These are phyloP conservation scores for Mastacembelus armatus DNA, from an alignment of 2,797 vertebrate species.

Conservation along the genomic window DNA sequence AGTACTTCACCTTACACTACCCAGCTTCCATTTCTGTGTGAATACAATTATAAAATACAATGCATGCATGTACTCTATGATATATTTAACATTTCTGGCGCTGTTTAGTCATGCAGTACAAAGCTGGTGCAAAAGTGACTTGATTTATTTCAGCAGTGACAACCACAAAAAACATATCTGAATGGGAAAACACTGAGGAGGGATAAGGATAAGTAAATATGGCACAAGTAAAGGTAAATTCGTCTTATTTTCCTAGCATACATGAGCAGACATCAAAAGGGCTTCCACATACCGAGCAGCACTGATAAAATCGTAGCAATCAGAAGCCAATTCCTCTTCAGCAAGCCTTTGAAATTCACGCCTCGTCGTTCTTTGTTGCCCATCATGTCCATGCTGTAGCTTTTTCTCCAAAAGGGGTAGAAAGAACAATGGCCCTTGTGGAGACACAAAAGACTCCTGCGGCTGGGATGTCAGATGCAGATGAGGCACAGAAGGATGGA, in stretches of 20 bases:
- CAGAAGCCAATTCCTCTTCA: constrained; percentile 93
- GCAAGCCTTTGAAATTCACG: constrained; percentile 80
- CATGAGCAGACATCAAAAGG: constrained; percentile 22
- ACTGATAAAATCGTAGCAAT: constrained; percentile 90
- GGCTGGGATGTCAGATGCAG: constrained; percentile 45
- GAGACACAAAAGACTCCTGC: constrained; percentile 51
- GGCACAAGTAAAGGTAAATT: constrained; percentile 5
- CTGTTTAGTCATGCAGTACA: constrained; percentile 3
- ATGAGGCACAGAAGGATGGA: constrained; percentile 29
- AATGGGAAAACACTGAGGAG: constrained; percentile 2
- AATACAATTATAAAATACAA: background rate
- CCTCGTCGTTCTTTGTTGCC: constrained; percentile 82
- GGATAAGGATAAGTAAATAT: background rate
- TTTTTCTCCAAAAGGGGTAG: constrained; percentile 22
- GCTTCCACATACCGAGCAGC: constrained; percentile 86
- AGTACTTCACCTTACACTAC: background rate
- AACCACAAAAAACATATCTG: constrained; percentile 14
- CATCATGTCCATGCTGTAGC: constrained; percentile 78
- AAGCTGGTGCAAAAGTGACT: constrained; percentile 28
- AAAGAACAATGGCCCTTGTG: constrained; percentile 29
- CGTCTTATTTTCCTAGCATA: constrained; percentile 17
- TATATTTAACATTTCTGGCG: background rate
- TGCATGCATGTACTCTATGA: background rate
- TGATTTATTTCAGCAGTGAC: constrained; percentile 47
- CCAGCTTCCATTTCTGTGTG: background rate